Base-by-base conservation (phyloP, 1,140 invertebrate genomes). In the Magallana gigas region DNA sequence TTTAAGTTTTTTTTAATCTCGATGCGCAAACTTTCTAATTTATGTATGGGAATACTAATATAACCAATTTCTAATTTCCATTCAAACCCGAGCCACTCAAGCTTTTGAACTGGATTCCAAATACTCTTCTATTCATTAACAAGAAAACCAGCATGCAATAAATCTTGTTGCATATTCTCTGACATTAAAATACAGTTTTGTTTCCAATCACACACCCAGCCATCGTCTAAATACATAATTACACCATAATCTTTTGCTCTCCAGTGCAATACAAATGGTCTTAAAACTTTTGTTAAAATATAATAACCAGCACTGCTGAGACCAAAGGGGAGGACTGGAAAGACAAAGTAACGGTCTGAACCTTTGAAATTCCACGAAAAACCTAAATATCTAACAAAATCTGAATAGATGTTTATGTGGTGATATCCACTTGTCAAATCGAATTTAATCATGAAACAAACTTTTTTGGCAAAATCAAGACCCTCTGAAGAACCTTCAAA, bases 391-490 rank as follows among this genome's bases (percentile, higher is more conserved):
- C 36, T 36, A 36, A 36, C 36, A 36, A 36, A 11, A 86, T 29
- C 8, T 84, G 76, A 71, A 86, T 82, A 81, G 36, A 88, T 84
- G 9, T 84, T 59, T 8, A 85, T 56, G n/a, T 62, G 71, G 57
- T 88, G 83, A 81, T 88, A 88, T 29, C 56, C 84, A 80, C 56
- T 60, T 36, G 83, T 81, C 12, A 88, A 58, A 88, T 84, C 81
- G 62, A 85, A 85, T 88, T 85, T 88, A 8, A 88, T 48, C 57
- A 76, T 60, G 18, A 80, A 80, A 71, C 36, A 36, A 0, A 60
- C 80, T 87, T 83, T 83, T n/a, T 87, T 60, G 16, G 1, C 7
- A 60, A 59, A 80, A 8, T 60, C 12, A 14, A 8, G 80, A 36
- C 57, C 76, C 86, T n/a, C n/a, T n/a, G n/a, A n/a, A n/a, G n/a